Evolutionary conservation across 2,113 vertebrate genomes (phyloP).

Genomic region (Oriolus oriolus): DNA sequence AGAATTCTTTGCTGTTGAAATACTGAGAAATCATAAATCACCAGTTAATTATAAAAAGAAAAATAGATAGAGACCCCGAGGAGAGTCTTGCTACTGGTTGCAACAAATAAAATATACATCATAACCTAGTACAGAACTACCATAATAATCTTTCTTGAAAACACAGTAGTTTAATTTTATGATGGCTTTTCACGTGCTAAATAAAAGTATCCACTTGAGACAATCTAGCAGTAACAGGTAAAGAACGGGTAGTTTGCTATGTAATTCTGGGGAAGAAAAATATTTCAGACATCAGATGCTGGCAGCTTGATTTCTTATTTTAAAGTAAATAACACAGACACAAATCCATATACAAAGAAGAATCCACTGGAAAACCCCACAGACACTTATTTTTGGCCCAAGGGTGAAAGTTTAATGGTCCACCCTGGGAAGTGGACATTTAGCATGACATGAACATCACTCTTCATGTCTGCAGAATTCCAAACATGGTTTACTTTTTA

Average conservation of each 20-base stretch:
- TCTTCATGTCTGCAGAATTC: background rate
- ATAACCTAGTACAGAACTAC: background rate
- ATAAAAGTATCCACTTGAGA: background rate
- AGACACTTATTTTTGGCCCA: background rate
- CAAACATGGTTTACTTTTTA: background rate
- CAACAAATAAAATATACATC: background rate
- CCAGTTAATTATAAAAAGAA: background rate
- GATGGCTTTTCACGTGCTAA: background rate
- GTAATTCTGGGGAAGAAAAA: background rate
- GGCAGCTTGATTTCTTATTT: background rate
- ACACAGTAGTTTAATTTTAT: background rate
- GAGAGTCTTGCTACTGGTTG: background rate
- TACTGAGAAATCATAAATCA: background rate
- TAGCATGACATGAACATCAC: background rate
- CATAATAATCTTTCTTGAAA: background rate
- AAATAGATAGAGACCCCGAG: background rate
- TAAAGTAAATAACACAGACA: background rate
- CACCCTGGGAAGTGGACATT: background rate
- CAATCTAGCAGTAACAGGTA: background rate
- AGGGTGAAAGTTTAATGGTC: background rate
- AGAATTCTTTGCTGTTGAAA: background rate
- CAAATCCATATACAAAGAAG: background rate
- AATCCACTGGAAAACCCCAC: background rate
- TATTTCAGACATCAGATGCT: background rate
- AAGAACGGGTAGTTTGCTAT: background rate